Base-by-base conservation (phyloP, 2,113 vertebrate genomes). In the Hassar affinis region DNA sequence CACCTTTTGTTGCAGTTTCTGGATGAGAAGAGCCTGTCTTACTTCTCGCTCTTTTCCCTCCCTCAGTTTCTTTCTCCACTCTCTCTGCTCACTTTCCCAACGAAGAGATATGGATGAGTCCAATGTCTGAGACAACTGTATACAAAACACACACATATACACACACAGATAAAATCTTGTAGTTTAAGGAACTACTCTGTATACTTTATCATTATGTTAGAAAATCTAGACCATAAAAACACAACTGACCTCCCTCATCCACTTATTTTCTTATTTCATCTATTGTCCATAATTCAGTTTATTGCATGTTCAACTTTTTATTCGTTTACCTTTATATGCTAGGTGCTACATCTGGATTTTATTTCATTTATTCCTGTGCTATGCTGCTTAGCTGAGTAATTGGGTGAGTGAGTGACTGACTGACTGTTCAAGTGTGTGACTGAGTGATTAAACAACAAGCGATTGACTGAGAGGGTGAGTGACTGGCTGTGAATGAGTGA, bases 1-100 rank as follows among this genome's bases (percentile, higher is more conserved):
- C 80, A 97, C 96, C 95, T 97, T 97, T 89, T 92, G 94, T 92
- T 96, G 95, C 12, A 97, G 92, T n/a, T 95, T 94, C 89, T 95
- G 94, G 84, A 96, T 92, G 6, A 96, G 94, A 64, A 95, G 79
- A 0, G 95, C 93, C 87, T 96, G 96, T 38, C 94, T 89, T 66
- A 93, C 93, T 90, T 96, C 96, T 78, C 95, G 93, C 90, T 97
- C 95, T 49, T 93, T 91, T 47, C 93, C 93, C 87, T 87, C 94
- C 84, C 94, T 93, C 82, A 94, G 87, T 90, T 91, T 94, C 80
- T 87, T 90, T 88, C 84, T 93, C 88, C 92, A 94, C 35, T 91
- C 91, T 38, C 91, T 92, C 90, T 92, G 93, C 66, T 93, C 94
- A 54, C 84, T 89, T 3, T 92, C 93, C 81, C 86, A 85, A 47